Conservation (phyloP, 1,140 invertebrate genomes). For the Mycetomoellerius zeteki region DNA sequence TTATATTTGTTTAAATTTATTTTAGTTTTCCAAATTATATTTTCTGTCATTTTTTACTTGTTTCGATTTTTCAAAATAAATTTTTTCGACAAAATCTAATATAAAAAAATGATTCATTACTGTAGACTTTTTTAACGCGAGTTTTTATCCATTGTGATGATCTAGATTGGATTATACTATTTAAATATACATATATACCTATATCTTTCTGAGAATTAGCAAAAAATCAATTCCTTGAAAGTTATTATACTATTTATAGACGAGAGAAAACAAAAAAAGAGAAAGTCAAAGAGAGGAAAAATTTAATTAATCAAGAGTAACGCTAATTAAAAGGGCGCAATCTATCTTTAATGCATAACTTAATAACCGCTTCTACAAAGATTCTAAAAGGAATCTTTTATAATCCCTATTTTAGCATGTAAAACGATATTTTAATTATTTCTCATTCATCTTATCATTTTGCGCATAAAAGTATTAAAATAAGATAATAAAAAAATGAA, state of each 20-base stretch:
- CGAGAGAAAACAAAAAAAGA: not conserved
- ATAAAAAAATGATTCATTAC: not conserved
- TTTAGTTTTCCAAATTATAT: not conserved
- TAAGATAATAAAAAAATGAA: not conserved
- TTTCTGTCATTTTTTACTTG: not conserved
- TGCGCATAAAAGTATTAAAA: not conserved
- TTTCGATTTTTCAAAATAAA: not conserved
- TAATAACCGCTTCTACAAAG: constrained; percentile 22
- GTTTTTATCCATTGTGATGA: not conserved
- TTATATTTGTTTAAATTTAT: not conserved
- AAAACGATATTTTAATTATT: constrained; percentile 27
- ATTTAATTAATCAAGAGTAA: constrained; percentile 35
- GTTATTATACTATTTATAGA: not conserved
- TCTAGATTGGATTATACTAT: not conserved
- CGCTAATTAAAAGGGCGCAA: constrained; percentile 9
- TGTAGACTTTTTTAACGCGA: not conserved
- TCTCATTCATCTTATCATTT: not conserved
- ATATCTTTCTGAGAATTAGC: not conserved
- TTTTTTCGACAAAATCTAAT: not conserved
- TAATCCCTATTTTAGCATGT: constrained; percentile 1
- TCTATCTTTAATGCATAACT: constrained; percentile 30
- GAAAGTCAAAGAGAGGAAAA: not conserved
- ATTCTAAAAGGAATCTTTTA: constrained; percentile 24
- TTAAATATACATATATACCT: not conserved
- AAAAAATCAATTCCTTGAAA: not conserved